Evolutionary conservation across 2,113 vertebrate genomes (phyloP), one percentile per base, ranked within the genome.

Genomic region (Corvus hawaiiensis): DNA sequence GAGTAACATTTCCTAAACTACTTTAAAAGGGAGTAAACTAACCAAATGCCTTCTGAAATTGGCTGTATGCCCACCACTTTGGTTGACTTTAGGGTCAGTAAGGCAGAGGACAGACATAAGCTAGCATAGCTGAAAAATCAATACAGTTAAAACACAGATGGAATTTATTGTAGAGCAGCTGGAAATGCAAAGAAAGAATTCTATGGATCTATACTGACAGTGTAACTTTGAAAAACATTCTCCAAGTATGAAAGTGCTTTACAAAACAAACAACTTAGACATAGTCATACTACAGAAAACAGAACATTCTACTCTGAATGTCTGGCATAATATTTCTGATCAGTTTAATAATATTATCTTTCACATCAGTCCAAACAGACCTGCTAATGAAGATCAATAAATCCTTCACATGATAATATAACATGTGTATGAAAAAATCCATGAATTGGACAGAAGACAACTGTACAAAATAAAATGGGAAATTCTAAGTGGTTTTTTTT

Each of bases 1-100:
- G 95, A 96, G 33, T 88, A 91, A 94, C 94, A 88, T 94, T 98
- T 98, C 97, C 97, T 96, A 83, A 93, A 91, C 48, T 94, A 87
- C 81, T 96, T 92, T 86, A 92, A 92, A 77, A 84, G 96, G 97
- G 92, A 96, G 97, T 96, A 96, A 93, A 97, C 69, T 54, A 78
- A 89, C 49, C 56, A 87, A 97, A 96, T 94, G 88, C 87, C 95
- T 91, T 97, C 93, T 95, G 71, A 78, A 86, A 43, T 48, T 96
- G 96, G 96, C 96, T 84, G 92, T 66, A 76, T 5, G 41, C 93
- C 89, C 46, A 41, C 90, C 95, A 94, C 89, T 96, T 96, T 82
- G 72, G 64, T 88, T 63, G 84, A 92, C 59, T 73, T 69, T 46
- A 66, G 90, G 61, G 87, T 90, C 84, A 95, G 23, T 72, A 86